These are phyloP conservation scores for Mustela lutreola DNA, from an alignment of 2,113 vertebrate genomes.

Conservation along the genomic window DNA sequence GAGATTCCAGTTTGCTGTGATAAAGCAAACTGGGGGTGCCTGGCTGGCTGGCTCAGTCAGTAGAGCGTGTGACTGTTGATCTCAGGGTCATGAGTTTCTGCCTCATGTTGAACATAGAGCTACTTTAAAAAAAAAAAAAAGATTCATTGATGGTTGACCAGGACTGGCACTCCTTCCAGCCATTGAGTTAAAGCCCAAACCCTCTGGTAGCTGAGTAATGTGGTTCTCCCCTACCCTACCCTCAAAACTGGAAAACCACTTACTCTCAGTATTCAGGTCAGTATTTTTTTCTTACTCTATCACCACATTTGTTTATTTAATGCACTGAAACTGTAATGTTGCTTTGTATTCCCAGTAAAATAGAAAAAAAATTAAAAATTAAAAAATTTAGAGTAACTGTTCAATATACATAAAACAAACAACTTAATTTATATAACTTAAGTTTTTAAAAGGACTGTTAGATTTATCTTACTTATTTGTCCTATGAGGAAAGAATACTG, in stretches of 20 bases:
- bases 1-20: slow-evolving; percentile 69
- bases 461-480: neutral
- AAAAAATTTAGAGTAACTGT: neutral
- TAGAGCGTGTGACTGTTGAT: neutral
- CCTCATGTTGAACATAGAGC: neutral
- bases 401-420: neutral
- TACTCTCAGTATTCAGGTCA: slow-evolving; percentile 25
- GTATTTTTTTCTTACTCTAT: neutral
- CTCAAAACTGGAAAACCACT: slow-evolving; percentile 69
- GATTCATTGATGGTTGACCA: neutral
- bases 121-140: neutral
- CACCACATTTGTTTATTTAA: slow-evolving; percentile 44
- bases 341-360: slow-evolving; percentile 70
- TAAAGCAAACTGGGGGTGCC: slow-evolving; percentile 4
- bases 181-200: slow-evolving; percentile 68
- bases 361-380: neutral
- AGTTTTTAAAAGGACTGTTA: neutral
- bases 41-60: neutral
- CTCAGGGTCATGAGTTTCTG: neutral
- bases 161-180: slow-evolving; percentile 69
- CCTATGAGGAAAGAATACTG: neutral
- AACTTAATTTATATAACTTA: neutral
- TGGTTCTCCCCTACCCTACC: slow-evolving; percentile 13
- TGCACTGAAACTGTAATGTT: neutral
- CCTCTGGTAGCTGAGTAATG: slow-evolving; percentile 63